A percentile compares a stretch with the other conserved stretches of the same genome.
These are phyloP conservation scores for Hypena proboscidalis DNA, from an alignment of 2,888 invertebrate species.

Conservation along the genomic window DNA sequence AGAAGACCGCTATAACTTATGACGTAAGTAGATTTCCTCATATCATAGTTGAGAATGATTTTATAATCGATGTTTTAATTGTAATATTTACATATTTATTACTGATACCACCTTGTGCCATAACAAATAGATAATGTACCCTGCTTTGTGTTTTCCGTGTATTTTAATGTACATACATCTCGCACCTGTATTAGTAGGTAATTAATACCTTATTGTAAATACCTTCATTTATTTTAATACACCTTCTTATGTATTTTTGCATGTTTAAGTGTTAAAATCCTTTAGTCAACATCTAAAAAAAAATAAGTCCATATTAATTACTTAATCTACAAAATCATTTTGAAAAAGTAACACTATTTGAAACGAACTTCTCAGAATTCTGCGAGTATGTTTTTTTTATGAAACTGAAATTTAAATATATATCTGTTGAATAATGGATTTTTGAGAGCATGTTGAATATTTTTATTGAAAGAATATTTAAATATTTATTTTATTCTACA, in stretches of 20 bases:
- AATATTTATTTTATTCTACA: not conserved
- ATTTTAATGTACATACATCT: constrained; percentile 15
- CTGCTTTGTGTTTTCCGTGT: constrained; percentile 21
- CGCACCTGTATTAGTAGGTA: too few relatives aligned
- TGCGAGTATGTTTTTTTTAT: not conserved
- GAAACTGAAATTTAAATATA: not conserved
- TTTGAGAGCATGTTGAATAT: constrained; percentile 8
- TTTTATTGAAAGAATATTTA: not conserved
- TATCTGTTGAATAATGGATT: constrained; percentile 4
- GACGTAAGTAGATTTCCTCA: constrained; percentile 24
- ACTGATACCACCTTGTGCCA: not conserved
- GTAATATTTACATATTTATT: not conserved
- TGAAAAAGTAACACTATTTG: too few relatives aligned
- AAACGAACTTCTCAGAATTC: too few relatives aligned
- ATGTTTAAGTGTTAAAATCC: constrained; percentile 16
- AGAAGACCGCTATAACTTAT: constrained; percentile 11
- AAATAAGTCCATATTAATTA: too few relatives aligned
- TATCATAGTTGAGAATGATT: constrained; percentile 5
- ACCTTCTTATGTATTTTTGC: constrained; percentile 28
- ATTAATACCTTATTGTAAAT: constrained; percentile 3
- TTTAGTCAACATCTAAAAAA: constrained; percentile 6
- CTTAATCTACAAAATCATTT: too few relatives aligned
- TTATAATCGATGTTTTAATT: not conserved
- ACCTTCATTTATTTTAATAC: not conserved
- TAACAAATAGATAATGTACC: not conserved